A percentile compares a stretch with the other conserved stretches of the same genome.
phyloP scores from a whole-genome alignment of 2,797 vertebrate genomes.

The Lateolabrax maculatus region DNA sequence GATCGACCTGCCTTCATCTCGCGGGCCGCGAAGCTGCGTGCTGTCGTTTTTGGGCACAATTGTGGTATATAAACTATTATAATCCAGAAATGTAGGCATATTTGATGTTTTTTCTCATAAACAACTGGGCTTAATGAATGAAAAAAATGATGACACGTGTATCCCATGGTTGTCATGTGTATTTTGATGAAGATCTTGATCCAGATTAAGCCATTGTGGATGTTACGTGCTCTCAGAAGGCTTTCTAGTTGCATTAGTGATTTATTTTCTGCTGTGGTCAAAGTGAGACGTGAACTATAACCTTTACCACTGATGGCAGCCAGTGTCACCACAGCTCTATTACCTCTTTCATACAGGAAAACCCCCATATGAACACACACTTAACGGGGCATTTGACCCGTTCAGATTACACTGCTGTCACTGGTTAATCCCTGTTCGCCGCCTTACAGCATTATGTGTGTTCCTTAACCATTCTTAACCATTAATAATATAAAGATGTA shows the following conservation, averaged over 20 bases:
- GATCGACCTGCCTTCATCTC: constrained; percentile 40
- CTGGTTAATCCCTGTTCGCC: not conserved
- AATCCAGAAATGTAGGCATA: not conserved
- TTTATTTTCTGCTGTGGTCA: constrained; percentile 32
- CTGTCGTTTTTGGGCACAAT: constrained; percentile 21
- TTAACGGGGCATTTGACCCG: not conserved
- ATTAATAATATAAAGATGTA: not conserved
- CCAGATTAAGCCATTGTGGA: constrained; percentile 35
- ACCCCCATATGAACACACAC: not conserved
- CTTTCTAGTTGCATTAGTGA: constrained; percentile 24
- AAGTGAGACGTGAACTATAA: constrained; percentile 24
- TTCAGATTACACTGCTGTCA: constrained; percentile 2
- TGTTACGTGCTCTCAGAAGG: not conserved
- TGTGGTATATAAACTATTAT: not conserved
- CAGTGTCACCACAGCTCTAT: constrained; percentile 11
- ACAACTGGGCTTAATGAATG: not conserved
- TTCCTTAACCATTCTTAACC: not conserved
- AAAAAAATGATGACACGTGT: not conserved
- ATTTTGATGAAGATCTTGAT: constrained; percentile 30
- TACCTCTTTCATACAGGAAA: constrained; percentile 40
- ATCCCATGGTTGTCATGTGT: not conserved
- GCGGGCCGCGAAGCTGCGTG: not conserved
- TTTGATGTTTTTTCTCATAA: not conserved
- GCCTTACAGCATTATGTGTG: not conserved
- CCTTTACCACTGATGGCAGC: constrained; percentile 28